Evolutionary conservation across 2,797 vertebrate genomes (phyloP).

Genomic region (Circus cinereus): DNA sequence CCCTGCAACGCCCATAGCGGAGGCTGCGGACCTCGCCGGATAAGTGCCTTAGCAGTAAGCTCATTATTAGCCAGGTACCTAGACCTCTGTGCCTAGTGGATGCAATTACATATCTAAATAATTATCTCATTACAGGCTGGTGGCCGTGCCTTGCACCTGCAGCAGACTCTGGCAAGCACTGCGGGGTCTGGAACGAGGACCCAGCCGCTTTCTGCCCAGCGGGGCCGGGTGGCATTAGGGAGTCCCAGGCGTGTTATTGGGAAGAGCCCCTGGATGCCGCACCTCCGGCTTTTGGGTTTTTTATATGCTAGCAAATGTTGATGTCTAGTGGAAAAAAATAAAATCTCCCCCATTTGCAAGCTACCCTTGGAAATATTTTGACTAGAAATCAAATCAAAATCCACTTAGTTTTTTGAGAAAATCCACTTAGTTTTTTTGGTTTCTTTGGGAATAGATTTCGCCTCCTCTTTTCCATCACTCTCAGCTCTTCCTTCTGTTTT

Average conservation of each 20-base stretch:
- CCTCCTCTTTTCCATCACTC: not conserved
- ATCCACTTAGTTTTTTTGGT: not conserved
- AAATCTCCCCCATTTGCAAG: not conserved
- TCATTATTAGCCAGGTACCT: rapidly evolving
- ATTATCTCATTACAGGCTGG: rapidly evolving
- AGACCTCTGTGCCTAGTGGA: rapidly evolving
- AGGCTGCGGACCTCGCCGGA: rapidly evolving
- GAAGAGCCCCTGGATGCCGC: not conserved
- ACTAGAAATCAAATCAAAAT: not conserved
- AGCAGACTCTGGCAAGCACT: not conserved
- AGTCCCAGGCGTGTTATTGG: rapidly evolving
- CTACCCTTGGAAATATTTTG: not conserved
- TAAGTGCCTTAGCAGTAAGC: not conserved
- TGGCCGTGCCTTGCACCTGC: not conserved
- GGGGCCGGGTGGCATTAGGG: rapidly evolving
- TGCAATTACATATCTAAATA: not conserved
- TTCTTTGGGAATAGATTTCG: not conserved
- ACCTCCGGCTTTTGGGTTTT: not conserved
- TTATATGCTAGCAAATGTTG: not conserved
- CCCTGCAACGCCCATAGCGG: rapidly evolving
- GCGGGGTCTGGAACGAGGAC: rapidly evolving
- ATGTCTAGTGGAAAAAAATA: not conserved
- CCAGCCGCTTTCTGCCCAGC: rapidly evolving
- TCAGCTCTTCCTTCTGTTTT: not conserved
- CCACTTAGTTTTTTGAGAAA: not conserved